phyloP scores from a whole-genome alignment of 1,140 invertebrate species.

The Lucilia sericata region DNA sequence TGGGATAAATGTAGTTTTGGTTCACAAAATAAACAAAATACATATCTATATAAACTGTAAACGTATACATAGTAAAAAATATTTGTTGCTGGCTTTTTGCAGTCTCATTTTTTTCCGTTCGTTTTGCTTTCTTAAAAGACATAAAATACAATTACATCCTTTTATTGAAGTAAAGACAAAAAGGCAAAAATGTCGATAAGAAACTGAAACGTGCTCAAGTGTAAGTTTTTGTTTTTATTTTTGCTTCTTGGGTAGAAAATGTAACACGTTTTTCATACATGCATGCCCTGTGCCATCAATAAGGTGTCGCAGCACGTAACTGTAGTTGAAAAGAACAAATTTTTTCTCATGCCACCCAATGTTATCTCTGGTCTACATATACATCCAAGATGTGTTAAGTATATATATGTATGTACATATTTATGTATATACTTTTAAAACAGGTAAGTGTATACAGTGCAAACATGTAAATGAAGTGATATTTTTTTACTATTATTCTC shows the following conservation, averaged over 20 bases:
- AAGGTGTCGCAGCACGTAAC: conserved; percentile 23
- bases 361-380: background rate
- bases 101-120: background rate
- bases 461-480: conserved; percentile 21
- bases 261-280: background rate
- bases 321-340: conserved; percentile 14
- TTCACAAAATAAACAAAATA: background rate
- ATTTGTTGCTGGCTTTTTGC: background rate
- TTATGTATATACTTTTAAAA: background rate
- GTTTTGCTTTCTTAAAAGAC: background rate
- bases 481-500: background rate
- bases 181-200: conserved; percentile 32
- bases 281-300: background rate
- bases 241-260: background rate
- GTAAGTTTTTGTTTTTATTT: background rate
- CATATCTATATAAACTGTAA: background rate
- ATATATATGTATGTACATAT: background rate
- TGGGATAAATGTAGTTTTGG: too few species aligned
- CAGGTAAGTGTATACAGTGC: background rate
- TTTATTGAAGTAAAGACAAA: conserved; percentile 34
- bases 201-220: conserved; percentile 40
- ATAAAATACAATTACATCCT: conserved; percentile 1
- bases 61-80: background rate
- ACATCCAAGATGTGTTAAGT: background rate
- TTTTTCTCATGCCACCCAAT: background rate